These are phyloP conservation scores for Chymomyza caudatula DNA, from an alignment of 2,888 invertebrate genomes.

Conservation along the genomic window DNA sequence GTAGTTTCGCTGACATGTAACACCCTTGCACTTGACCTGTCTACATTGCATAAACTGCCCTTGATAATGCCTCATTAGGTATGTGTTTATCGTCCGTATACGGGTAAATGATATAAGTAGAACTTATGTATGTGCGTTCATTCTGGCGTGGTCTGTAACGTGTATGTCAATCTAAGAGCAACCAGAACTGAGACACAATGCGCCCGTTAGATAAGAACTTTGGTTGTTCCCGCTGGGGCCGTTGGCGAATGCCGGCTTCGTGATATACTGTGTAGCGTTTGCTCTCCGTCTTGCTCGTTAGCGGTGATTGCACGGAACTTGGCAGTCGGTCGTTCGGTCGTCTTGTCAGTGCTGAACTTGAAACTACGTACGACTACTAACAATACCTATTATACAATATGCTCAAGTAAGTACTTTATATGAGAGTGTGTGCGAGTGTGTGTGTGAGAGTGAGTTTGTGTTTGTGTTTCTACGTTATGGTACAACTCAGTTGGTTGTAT, in stretches of 20 bases:
- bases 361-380: background rate
- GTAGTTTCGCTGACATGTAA: no score
- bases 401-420: background rate
- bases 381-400: background rate
- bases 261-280: background rate
- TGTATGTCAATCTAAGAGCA: no score
- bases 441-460: no score
- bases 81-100: background rate
- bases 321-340: no score
- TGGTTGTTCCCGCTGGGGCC: background rate
- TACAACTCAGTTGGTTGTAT: background rate
- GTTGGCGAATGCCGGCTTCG: background rate
- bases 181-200: no score
- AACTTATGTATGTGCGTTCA: no score
- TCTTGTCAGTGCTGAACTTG: background rate
- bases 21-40: no score
- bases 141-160: no score
- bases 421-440: no score
- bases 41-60: no score
- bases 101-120: background rate
- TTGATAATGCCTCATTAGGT: no score
- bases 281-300: background rate
- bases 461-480: background rate
- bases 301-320: background rate
- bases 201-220: slow-evolving; percentile 19